These are phyloP conservation scores for Aporophyla nigra DNA, from an alignment of 2,888 invertebrate genomes.

Conservation along the genomic window DNA sequence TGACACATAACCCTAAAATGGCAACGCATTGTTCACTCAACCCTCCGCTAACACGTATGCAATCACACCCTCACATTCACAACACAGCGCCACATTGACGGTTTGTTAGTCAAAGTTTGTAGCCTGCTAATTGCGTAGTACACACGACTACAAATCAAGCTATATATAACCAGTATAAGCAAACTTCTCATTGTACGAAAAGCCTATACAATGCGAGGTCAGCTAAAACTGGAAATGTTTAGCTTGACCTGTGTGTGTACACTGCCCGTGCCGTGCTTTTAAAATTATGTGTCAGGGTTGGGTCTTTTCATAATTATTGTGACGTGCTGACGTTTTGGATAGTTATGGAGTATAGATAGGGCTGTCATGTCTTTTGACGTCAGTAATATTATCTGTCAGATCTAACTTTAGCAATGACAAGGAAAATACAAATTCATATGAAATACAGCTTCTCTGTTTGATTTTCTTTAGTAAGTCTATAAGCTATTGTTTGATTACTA, in stretches of 20 bases:
- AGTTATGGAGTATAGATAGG: neutral
- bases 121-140: constrained; percentile 56
- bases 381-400: neutral
- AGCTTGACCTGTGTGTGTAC: neutral
- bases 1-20: constrained; percentile 56
- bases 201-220: too few relatives aligned
- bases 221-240: too few relatives aligned
- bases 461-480: neutral
- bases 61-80: constrained; percentile 48
- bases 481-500: neutral
- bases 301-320: constrained; percentile 16
- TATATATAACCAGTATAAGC: too few relatives aligned
- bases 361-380: neutral
- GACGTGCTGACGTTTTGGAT: neutral
- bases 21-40: constrained; percentile 51
- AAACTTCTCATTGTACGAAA: too few relatives aligned
- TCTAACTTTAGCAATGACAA: neutral
- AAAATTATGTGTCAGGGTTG: constrained; percentile 13
- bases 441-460: neutral
- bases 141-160: too few relatives aligned
- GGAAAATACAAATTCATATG: neutral
- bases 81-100: constrained; percentile 11
- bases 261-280: constrained; percentile 37
- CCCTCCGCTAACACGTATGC: constrained; percentile 58
- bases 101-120: constrained; percentile 54